Percentiles rank a stretch among this genome's conserved stretches.
Evolutionary conservation across 2,888 invertebrate genomes (phyloP).

Genomic region (Rhaphigaster nebulosa): DNA sequence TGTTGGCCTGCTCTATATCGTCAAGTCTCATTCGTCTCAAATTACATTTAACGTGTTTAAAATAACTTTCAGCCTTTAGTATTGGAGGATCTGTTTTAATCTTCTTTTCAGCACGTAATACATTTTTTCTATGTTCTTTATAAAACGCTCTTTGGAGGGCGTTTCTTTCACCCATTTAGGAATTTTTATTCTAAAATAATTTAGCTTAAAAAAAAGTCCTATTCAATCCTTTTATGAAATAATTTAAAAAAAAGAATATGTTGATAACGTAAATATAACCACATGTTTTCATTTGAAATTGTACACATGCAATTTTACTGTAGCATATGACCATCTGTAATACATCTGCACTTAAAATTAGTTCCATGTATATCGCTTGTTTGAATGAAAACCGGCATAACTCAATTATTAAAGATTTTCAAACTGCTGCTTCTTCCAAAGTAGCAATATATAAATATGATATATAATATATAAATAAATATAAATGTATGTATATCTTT

Average conservation of each 20-base stretch:
- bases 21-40: constrained; percentile 69
- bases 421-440: too few relatives aligned
- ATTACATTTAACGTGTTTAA: constrained; percentile 11
- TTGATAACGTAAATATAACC: not conserved
- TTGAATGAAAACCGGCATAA: too few relatives aligned
- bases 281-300: not conserved
- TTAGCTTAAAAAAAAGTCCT: not conserved
- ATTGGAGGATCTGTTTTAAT: constrained; percentile 58
- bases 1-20: constrained; percentile 73
- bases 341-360: too few relatives aligned
- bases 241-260: not conserved
- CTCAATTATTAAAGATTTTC: too few relatives aligned
- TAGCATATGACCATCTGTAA: not conserved
- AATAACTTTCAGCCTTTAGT: constrained; percentile 39
- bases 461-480: too few relatives aligned
- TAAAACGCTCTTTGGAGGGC: not conserved
- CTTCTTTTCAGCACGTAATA: constrained; percentile 31
- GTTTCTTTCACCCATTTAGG: not conserved
- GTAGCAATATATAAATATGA: too few relatives aligned
- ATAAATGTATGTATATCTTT: too few relatives aligned
- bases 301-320: not conserved
- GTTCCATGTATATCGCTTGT: too few relatives aligned
- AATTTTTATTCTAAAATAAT: not conserved
- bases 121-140: constrained; percentile 35
- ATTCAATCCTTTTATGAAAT: not conserved